Conservation (phyloP, 1,140 invertebrate species). For the Andrena cerasifolii region DNA sequence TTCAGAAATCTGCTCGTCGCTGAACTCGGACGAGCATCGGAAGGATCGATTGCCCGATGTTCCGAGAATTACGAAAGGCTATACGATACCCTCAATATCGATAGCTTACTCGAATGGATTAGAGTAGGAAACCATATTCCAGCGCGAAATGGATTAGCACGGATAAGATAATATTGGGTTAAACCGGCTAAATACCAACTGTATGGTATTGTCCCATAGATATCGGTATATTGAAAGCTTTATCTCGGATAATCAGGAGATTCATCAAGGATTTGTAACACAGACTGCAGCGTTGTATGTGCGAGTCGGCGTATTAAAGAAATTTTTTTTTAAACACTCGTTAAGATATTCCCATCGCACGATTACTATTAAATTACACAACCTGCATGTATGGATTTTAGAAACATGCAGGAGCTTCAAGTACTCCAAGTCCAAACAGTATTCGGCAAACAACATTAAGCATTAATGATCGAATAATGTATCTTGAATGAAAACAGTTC, state of each 20-base stretch:
- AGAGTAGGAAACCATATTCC: conserved; percentile 37
- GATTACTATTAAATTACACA: too few relatives aligned
- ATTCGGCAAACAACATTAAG: too few relatives aligned
- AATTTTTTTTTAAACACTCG: too few relatives aligned
- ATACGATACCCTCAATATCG: conserved; percentile 24
- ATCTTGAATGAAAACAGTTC: neutral
- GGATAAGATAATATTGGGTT: conserved; percentile 44
- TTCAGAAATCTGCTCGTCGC: neutral
- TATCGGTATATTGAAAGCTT: conserved; percentile 3
- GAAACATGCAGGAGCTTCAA: too few relatives aligned
- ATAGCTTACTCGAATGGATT: conserved; percentile 35
- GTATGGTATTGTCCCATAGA: neutral
- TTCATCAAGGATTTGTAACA: conserved; percentile 11
- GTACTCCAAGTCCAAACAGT: too few relatives aligned
- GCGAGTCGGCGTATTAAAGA: too few relatives aligned
- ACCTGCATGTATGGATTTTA: too few relatives aligned
- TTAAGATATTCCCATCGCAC: too few relatives aligned
- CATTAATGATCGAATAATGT: too few relatives aligned
- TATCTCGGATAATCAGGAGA: conserved; percentile 12
- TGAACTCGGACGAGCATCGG: conserved; percentile 16
- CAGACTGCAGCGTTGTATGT: neutral
- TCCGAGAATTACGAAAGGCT: conserved; percentile 17
- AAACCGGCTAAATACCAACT: conserved; percentile 13
- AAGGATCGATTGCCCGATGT: conserved; percentile 46
- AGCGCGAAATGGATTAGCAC: conserved; percentile 50